phyloP scores from a whole-genome alignment of 2,797 vertebrate genomes.

The Salmo trutta region DNA sequence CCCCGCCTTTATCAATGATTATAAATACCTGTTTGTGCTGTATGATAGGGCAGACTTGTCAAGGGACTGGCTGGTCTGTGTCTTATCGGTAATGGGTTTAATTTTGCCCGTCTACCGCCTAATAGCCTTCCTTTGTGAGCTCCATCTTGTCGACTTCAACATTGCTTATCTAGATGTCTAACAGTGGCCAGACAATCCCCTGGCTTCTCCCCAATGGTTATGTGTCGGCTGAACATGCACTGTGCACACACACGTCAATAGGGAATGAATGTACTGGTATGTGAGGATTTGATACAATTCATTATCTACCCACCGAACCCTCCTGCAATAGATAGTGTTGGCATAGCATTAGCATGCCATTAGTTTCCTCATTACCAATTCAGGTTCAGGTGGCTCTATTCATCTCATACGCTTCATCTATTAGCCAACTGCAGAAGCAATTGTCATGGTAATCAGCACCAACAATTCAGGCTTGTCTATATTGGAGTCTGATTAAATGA shows the following conservation, averaged over 20 bases:
- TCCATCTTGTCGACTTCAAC: slow-evolving; percentile 30
- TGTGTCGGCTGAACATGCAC: neutral
- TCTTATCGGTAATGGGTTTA: slow-evolving; percentile 64
- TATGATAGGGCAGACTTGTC: slow-evolving; percentile 51
- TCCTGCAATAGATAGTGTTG: slow-evolving; percentile 4
- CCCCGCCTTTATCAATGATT: slow-evolving; percentile 43
- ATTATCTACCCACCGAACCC: slow-evolving; percentile 3
- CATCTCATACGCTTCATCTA: slow-evolving; percentile 44
- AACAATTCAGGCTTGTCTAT: slow-evolving; percentile 41
- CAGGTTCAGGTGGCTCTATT: slow-evolving; percentile 51
- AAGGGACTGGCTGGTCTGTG: slow-evolving; percentile 38
- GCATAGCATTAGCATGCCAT: slow-evolving; percentile 33
- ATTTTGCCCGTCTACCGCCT: slow-evolving; percentile 57
- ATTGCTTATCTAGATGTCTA: slow-evolving; percentile 40
- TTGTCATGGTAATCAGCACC: slow-evolving; percentile 52
- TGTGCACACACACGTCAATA: neutral
- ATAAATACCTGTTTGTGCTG: slow-evolving; percentile 52
- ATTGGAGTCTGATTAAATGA: slow-evolving; percentile 38
- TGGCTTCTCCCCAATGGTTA: slow-evolving; percentile 1
- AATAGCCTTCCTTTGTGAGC: slow-evolving; percentile 59
- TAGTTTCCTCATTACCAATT: slow-evolving; percentile 24
- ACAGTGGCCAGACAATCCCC: slow-evolving; percentile 4
- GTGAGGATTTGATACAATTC: neutral
- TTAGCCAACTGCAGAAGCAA: slow-evolving; percentile 47
- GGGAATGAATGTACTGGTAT: slow-evolving; percentile 4